Percentiles rank a stretch among this genome's conserved stretches.
Conservation (phyloP, 2,113 vertebrate species). For the Redunca redunca region DNA sequence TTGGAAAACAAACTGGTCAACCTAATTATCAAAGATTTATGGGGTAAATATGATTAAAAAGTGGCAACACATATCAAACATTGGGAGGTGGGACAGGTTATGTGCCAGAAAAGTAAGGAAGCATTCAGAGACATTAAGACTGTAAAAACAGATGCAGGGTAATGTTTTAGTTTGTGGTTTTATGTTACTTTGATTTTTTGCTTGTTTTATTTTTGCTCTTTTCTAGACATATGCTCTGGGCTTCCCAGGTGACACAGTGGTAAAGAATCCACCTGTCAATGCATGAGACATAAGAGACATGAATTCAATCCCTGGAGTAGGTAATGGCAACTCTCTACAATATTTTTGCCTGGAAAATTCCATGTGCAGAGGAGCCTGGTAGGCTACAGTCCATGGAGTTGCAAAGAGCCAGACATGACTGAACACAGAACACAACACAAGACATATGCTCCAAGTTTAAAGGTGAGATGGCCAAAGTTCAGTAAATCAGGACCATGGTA, state of each 20-base stretch:
- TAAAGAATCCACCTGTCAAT: background rate
- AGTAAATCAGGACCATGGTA: background rate
- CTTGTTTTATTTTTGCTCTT: background rate
- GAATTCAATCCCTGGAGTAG: background rate
- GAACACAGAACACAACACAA: background rate
- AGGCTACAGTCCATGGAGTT: background rate
- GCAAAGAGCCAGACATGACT: background rate
- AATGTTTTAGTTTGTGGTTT: background rate
- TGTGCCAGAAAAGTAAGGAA: background rate
- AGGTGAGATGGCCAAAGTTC: background rate
- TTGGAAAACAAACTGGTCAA: background rate
- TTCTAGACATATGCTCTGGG: background rate
- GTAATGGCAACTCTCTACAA: background rate
- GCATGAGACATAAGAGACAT: background rate
- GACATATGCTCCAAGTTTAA: background rate
- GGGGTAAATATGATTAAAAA: background rate
- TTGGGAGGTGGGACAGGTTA: background rate
- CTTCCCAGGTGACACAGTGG: background rate
- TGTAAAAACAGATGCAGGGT: background rate
- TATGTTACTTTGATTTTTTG: background rate
- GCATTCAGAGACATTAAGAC: background rate
- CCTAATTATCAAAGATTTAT: background rate
- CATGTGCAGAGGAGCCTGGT: background rate
- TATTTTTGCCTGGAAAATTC: background rate
- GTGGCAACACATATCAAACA: background rate